Conservation (phyloP, 2,113 vertebrate species). For the Mionectes macconnelli region DNA sequence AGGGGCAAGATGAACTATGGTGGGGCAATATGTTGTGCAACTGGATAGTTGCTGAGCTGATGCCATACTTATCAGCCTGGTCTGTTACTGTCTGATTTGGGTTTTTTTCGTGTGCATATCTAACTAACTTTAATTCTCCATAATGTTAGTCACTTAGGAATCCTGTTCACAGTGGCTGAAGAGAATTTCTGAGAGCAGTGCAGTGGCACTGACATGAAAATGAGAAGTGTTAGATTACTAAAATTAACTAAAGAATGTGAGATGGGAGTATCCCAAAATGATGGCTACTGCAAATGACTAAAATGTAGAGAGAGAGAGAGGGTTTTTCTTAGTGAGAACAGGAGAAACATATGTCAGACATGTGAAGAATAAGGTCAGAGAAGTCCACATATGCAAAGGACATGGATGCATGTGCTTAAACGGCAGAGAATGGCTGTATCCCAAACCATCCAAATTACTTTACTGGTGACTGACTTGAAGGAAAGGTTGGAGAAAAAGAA, state of each 20-base stretch:
- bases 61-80: not conserved
- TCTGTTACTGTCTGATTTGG: not conserved
- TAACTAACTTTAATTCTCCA: not conserved
- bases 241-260: not conserved
- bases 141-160: not conserved
- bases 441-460: not conserved
- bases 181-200: not conserved
- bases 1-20: not conserved
- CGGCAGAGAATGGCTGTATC: not conserved
- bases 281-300: not conserved
- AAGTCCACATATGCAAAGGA: not conserved
- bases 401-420: not conserved
- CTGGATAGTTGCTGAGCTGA: not conserved
- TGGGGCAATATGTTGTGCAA: not conserved
- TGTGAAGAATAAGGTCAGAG: not conserved
- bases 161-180: not conserved
- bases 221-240: not conserved
- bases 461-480: not conserved
- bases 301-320: not conserved
- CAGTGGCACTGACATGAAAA: not conserved
- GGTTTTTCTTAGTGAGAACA: not conserved
- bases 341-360: fast-evolving
- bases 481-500: not conserved
- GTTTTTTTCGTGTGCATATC: not conserved
- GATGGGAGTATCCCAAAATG: not conserved